Percentiles rank a stretch among this genome's conserved stretches.
Evolutionary conservation across 2,797 vertebrate species (phyloP).

Genomic region (Ceryle rudis): DNA sequence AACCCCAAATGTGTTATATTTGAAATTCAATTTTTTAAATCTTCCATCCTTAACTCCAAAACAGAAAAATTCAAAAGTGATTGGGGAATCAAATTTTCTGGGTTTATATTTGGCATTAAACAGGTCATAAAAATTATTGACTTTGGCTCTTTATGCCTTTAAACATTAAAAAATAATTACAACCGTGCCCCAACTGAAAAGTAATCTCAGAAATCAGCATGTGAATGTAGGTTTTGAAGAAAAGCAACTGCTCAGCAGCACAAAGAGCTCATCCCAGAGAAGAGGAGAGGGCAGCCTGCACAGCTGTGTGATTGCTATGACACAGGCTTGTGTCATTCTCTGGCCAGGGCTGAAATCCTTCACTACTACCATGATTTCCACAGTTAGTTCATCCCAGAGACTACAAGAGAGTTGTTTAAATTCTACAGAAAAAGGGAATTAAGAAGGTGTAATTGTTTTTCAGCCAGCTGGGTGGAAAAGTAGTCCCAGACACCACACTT

Average conservation of each 20-base stretch:
- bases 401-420: not conserved
- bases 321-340: not conserved
- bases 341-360: not conserved
- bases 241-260: not conserved
- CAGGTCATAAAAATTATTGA: constrained; percentile 57
- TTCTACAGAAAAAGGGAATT: not conserved
- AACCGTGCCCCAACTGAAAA: not conserved
- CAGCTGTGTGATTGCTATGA: rapidly evolving
- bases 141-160: constrained; percentile 20
- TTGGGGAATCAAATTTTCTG: not conserved
- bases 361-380: not conserved
- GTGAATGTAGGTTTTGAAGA: not conserved
- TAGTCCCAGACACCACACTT: not conserved
- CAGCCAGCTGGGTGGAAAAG: not conserved
- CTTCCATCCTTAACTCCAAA: not conserved
- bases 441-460: not conserved
- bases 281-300: not conserved
- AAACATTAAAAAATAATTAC: constrained; percentile 41
- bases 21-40: not conserved
- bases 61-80: not conserved
- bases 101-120: constrained; percentile 52
- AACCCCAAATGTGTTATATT: not conserved
- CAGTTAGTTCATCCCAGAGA: not conserved
- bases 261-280: not conserved
- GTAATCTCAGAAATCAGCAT: constrained; percentile 2